phyloP scores from a whole-genome alignment of 53 echinoderm and acorn worm species.

The Mesocentrotus franciscanus region DNA sequence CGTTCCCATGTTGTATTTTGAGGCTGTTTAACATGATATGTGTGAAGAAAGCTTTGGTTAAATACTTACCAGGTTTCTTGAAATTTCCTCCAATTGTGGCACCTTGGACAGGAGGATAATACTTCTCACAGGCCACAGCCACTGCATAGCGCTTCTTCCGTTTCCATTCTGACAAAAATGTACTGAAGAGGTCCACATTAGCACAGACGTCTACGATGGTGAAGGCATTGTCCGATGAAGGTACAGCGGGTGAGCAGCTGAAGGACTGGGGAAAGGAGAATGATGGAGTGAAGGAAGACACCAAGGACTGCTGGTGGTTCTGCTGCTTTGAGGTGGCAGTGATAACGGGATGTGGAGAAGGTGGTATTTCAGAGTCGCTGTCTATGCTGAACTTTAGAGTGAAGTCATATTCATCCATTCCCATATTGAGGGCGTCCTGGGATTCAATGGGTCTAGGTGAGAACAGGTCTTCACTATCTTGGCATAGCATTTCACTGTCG shows the following conservation, averaged over 20 bases:
- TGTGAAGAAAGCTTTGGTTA: too few species aligned
- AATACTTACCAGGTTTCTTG: slow-evolving; percentile 61
- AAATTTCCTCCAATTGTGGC: slow-evolving; percentile 93
- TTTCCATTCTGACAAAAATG: slow-evolving; percentile 88
- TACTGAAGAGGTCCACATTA: slow-evolving; percentile 83
- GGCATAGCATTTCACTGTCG: slow-evolving; percentile 45
- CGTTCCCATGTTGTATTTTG: too few species aligned
- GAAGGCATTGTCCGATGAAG: slow-evolving; percentile 81
- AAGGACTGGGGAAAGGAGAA: slow-evolving; percentile 62
- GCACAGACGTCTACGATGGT: slow-evolving; percentile 95
- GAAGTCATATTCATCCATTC: slow-evolving; percentile 68
- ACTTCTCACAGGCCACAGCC: slow-evolving; percentile 89
- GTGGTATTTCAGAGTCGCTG: slow-evolving; percentile 70
- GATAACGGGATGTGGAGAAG: slow-evolving; percentile 23
- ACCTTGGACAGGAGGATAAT: slow-evolving; percentile 76
- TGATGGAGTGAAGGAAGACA: slow-evolving; percentile 27
- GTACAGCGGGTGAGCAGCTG: slow-evolving; percentile 64
- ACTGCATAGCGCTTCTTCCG: slow-evolving; percentile 82
- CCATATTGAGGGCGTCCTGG: slow-evolving; percentile 70
- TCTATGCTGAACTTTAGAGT: slow-evolving; percentile 68
- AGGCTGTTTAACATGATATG: too few species aligned
- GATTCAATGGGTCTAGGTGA: slow-evolving; percentile 35
- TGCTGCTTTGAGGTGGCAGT: not conserved
- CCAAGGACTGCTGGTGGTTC: not conserved
- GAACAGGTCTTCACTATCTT: slow-evolving; percentile 54